phyloP scores from a whole-genome alignment of 2,113 vertebrate species.

The Scalopus aquaticus region DNA sequence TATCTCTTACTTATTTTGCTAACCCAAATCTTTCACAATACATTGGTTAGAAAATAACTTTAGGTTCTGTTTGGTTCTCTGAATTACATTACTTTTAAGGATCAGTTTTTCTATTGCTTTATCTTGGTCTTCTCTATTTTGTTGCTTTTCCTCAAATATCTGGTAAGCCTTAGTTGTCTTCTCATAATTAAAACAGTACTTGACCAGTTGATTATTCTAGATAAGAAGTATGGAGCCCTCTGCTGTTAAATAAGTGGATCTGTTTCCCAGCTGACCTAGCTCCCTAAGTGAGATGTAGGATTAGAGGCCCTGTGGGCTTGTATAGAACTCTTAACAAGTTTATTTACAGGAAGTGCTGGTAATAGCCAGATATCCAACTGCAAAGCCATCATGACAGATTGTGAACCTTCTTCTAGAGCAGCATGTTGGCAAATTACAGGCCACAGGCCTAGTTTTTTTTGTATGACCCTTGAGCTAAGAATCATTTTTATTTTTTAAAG shows the following conservation, averaged over 20 bases:
- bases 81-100: neutral
- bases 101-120: neutral
- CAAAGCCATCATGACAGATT: neutral
- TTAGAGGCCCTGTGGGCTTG: neutral
- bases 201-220: neutral
- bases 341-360: conserved; percentile 1
- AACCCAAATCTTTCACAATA: neutral
- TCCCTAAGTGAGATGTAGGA: neutral
- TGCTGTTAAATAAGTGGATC: neutral
- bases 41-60: neutral
- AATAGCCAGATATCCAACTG: neutral
- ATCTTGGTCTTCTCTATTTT: neutral
- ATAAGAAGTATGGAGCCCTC: neutral
- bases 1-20: neutral
- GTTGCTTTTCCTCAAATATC: neutral
- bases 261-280: neutral
- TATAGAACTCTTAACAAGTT: neutral
- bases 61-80: neutral
- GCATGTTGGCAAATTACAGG: neutral
- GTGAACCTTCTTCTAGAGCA: neutral
- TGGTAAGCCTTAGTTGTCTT: neutral
- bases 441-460: neutral
- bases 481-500: neutral
- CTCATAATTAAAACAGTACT: neutral
- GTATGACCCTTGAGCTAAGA: neutral